A percentile compares a stretch with the other conserved stretches of the same genome.
These are phyloP conservation scores for Malaclemys terrapin DNA, from an alignment of 2,113 vertebrate species.

Conservation along the genomic window DNA sequence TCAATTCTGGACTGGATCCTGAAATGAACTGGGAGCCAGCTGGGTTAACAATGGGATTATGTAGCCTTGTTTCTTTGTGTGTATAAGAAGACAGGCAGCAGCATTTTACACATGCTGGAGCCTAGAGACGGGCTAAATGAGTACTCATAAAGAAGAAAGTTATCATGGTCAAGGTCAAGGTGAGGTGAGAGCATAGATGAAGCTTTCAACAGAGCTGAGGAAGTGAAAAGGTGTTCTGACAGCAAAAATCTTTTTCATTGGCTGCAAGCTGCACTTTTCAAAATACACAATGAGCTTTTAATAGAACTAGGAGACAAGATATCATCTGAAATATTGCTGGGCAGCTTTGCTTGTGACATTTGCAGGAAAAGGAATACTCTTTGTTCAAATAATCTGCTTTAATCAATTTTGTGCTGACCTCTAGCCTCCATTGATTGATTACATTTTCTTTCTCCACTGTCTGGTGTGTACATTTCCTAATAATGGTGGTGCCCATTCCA, in stretches of 20 bases:
- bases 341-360: conserved; percentile 59
- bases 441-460: conserved; percentile 62
- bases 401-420: conserved; percentile 72
- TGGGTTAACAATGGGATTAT: neutral
- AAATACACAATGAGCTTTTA: neutral
- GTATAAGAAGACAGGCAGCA: neutral
- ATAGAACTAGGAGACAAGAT: neutral
- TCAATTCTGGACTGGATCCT: neutral
- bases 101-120: neutral
- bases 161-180: neutral
- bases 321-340: conserved; percentile 5
- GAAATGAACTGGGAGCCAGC: neutral
- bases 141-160: neutral
- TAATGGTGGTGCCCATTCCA: conserved; percentile 68
- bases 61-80: neutral
- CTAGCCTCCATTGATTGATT: conserved; percentile 73
- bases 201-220: neutral
- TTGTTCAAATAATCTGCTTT: conserved; percentile 70
- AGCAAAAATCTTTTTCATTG: conserved; percentile 4
- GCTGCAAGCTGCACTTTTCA: neutral
- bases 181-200: neutral
- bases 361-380: conserved; percentile 56
- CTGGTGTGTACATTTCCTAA: conserved; percentile 60
- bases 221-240: neutral
- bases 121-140: neutral